Evolutionary conservation across 2,888 invertebrate genomes (phyloP).

Genomic region (Rhodophaea formosa): DNA sequence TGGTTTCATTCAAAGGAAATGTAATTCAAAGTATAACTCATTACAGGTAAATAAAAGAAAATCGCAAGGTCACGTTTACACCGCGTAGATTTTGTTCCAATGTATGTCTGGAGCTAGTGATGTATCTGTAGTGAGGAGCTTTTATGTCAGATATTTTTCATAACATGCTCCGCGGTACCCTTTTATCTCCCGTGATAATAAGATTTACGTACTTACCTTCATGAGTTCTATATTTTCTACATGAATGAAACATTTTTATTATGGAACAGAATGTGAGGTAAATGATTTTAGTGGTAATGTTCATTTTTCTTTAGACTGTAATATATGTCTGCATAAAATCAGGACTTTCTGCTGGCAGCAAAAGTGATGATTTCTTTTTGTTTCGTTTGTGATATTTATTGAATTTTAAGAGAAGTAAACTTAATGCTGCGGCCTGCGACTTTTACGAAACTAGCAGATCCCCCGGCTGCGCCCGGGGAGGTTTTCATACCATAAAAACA

Average conservation of each 20-base stretch:
- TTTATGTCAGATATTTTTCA: conserved; percentile 12
- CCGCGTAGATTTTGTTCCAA: neutral
- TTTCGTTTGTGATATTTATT: too few species aligned
- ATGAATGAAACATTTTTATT: conserved; percentile 1
- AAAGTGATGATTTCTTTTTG: too few species aligned
- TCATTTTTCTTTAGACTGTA: neutral
- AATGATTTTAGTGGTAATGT: neutral
- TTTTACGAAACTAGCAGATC: too few species aligned
- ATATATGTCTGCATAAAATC: neutral
- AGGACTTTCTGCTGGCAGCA: too few species aligned
- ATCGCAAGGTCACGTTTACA: neutral
- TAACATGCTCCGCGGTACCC: neutral
- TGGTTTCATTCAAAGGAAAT: neutral
- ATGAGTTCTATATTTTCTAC: conserved; percentile 4
- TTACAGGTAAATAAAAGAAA: neutral
- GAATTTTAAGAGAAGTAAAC: too few species aligned
- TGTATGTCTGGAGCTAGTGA: neutral
- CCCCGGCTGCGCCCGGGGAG: too few species aligned
- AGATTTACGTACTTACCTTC: conserved; percentile 1
- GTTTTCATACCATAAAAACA: too few species aligned
- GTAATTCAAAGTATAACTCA: neutral
- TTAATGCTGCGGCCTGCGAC: too few species aligned
- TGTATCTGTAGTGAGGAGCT: neutral
- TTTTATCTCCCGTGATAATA: conserved; percentile 13
- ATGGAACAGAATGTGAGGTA: neutral